Base-by-base conservation (phyloP, 2,888 invertebrate species). In the Drosophila quinaria region DNA sequence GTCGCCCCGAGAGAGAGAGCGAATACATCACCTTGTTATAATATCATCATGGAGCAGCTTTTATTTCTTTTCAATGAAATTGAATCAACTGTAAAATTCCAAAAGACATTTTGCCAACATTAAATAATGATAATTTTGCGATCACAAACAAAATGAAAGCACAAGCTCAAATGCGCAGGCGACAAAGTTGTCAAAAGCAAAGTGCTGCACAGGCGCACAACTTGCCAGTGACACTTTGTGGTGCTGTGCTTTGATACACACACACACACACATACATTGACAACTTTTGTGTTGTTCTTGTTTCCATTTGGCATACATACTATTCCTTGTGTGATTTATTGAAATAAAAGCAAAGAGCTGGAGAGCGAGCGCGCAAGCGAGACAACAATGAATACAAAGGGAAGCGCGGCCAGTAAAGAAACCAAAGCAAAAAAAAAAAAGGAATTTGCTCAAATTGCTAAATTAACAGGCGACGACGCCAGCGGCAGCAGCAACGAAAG, bases 391-490 rank as follows among this genome's bases (percentile, higher is more conserved):
- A 37, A 60, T 50, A 60, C 70, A 59, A 73, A 64, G 64, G 63
- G 65, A 64, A 62, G 50, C 47, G 47, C 46, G 56, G 37, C 49
- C 59, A 64, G 54, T 37, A 64, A 46, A 35, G 11, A 11, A 49
- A 5, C 25, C 10, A 50, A 61, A 42, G 50, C n/a, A n/a, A n/a
- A 70, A 41, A 69, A 58, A 10, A 54, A 67, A 29, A 69, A 74
- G 72, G 85, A 84, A 84, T 78, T 79, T 50, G 70, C 61, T 71
- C 67, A 87, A 85, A 85, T 81, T 78, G 81, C 81, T 87, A 84
- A 83, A 84, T 84, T 87, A 83, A 84, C 87, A 64, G 67, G 55
- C 70, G 78, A 54, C 68, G 51, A 39, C 35, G 58, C 60, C 61
- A 61, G 54, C 60, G 54, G 65, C 69, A 51, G 63, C 59, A 56